A percentile compares a stretch with the other conserved stretches of the same genome.
These are phyloP conservation scores for Amphipoea oculea DNA, from an alignment of 2,888 invertebrate species.

Conservation along the genomic window DNA sequence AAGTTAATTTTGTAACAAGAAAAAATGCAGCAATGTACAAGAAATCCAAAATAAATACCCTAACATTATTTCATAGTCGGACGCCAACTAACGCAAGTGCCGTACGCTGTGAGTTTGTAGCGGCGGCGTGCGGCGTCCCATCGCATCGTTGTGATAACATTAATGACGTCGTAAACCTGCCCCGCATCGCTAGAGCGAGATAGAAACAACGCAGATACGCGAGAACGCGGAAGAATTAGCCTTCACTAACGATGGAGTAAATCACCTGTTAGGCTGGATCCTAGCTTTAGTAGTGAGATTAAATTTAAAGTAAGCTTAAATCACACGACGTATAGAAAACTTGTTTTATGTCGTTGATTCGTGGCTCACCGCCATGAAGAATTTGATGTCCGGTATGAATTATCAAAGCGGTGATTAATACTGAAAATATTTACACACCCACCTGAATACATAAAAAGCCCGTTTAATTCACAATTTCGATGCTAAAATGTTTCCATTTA, in stretches of 20 bases:
- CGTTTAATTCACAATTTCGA: constrained; percentile 33
- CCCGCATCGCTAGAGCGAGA: constrained; percentile 77
- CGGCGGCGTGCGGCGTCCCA: constrained; percentile 72
- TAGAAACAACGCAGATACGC: constrained; percentile 79
- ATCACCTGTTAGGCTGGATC: constrained; percentile 82
- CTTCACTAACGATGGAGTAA: constrained; percentile 85
- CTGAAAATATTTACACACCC: constrained; percentile 47
- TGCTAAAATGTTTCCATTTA: constrained; percentile 56
- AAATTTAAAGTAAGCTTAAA: constrained; percentile 81
- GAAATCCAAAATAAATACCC: constrained; percentile 43
- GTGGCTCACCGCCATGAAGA: constrained; percentile 33
- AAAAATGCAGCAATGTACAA: constrained; percentile 47
- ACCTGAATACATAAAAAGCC: constrained; percentile 19
- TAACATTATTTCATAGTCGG: constrained; percentile 60
- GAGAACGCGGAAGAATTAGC: constrained; percentile 89
- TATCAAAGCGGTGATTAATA: constrained; percentile 34
- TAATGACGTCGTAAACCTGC: constrained; percentile 88
- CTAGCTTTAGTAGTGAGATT: constrained; percentile 79
- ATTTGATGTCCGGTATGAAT: constrained; percentile 44
- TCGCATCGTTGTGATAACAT: constrained; percentile 80
- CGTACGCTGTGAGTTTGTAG: constrained; percentile 73
- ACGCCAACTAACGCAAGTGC: constrained; percentile 66
- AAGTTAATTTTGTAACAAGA: constrained; percentile 3
- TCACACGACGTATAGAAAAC: constrained; percentile 74
- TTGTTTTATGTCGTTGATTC: constrained; percentile 60